Base-by-base conservation (phyloP, 2,113 vertebrate species). In the Regulus satrapa region DNA sequence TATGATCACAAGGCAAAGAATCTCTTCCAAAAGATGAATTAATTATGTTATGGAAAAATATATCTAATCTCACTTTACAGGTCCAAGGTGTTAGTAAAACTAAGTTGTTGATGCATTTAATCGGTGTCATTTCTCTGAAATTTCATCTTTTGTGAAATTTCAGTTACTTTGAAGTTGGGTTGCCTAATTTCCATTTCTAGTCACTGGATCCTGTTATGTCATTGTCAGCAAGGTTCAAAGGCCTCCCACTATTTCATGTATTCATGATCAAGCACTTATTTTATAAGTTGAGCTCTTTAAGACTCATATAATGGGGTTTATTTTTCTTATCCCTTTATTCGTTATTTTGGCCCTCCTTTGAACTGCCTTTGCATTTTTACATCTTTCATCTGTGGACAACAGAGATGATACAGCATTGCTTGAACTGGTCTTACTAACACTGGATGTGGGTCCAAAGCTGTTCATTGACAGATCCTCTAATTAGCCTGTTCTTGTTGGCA, bases 151-250 rank as follows among this genome's bases (percentile, higher is more conserved):
- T 88, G 46, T 92, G 63, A 80, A 77, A 88, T 76, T 88, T 69
- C 52, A 62, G 14, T 51, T 90, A 18, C 94, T 93, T 95, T 90
- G 95, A 96, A 95, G 81, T 66, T 1, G 3, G 62, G 41, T 82
- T 75, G 62, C 73, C 59, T 88, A 25, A 94, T 97, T 90, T 94
- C 56, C 63, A 90, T 86, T 95, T 92, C 72, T n/a, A 90, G 85
- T 71, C 59, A 73, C 40, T 88, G 91, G 63, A 71, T 92, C 88
- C 92, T 11, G 7, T 93, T 94, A 92, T 95, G 83, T 72, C 86
- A 92, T 89, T 96, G 88, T 94, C 88, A 92, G 64, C 63, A 89
- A 94, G 76, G 88, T 94, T 94, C 88, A 96, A 95, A 97, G 72
- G 68, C 91, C 94, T 94, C 88, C 61, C 52, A 52, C 55, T 91